Conservation (phyloP, 2,113 vertebrate species). For the Chitala chitala region DNA sequence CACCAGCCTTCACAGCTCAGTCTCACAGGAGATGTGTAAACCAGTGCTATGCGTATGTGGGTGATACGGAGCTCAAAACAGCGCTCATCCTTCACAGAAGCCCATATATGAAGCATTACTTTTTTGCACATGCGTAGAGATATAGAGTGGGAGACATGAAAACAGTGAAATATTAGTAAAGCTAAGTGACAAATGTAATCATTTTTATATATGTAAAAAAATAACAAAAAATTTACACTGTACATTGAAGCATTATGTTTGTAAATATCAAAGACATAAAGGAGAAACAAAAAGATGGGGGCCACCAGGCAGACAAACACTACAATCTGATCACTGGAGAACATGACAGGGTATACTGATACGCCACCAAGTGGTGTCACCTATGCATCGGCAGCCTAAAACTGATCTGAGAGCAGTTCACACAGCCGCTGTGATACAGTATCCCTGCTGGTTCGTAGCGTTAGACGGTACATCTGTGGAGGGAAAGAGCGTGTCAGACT, state of each 20-base stretch:
- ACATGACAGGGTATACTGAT: constrained; percentile 29
- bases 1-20: neutral
- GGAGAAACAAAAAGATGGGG: neutral
- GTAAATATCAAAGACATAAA: constrained; percentile 22
- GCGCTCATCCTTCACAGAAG: neutral
- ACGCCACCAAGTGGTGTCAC: neutral
- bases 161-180: constrained; percentile 39
- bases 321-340: constrained; percentile 40
- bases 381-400: constrained; percentile 76
- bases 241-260: constrained; percentile 27
- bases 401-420: constrained; percentile 84
- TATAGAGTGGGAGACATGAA: constrained; percentile 23
- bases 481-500: neutral
- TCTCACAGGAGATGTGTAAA: neutral
- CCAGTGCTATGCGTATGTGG: neutral
- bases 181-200: constrained; percentile 33
- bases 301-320: constrained; percentile 33
- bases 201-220: constrained; percentile 35
- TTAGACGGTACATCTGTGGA: constrained; percentile 89
- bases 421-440: constrained; percentile 83
- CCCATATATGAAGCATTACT: neutral
- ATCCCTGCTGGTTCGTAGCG: constrained; percentile 84
- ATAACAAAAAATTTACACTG: constrained; percentile 23
- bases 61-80: neutral
- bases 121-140: constrained; percentile 11